These are phyloP conservation scores for Halocynthia aurantium DNA, from an alignment of 23 tunicate species.

Conservation along the genomic window DNA sequence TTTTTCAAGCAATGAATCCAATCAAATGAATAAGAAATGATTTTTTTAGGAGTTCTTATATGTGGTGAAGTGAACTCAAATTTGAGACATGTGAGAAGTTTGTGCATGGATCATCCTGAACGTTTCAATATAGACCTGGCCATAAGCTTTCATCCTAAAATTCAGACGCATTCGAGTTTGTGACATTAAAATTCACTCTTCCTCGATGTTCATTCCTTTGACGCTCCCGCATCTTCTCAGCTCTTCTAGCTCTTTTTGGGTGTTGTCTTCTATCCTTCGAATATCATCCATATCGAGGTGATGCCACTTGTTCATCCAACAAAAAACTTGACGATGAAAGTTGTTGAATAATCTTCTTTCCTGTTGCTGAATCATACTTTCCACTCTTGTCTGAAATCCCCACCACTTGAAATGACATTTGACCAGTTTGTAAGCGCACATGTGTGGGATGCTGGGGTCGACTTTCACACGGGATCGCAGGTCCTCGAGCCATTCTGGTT, in stretches of 20 bases:
- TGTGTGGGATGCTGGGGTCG: conserved; percentile 12
- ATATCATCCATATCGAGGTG: conserved; percentile 88
- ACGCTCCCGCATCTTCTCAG: conserved; percentile 49
- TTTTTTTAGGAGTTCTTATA: no score
- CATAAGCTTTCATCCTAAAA: no score
- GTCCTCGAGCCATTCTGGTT: conserved; percentile 41
- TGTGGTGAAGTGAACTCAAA: no score
- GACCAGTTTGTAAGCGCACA: conserved; percentile 96
- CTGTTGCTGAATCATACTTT: conserved; percentile 45
- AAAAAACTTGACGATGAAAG: conserved; percentile 80
- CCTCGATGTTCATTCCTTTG: conserved; percentile 51
- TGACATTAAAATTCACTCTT: not conserved
- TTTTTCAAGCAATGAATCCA: no score
- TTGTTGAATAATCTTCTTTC: conserved; percentile 62
- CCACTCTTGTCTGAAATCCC: conserved; percentile 67
- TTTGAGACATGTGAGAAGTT: no score
- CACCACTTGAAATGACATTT: conserved; percentile 76
- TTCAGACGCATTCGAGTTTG: no score
- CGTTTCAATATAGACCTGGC: no score
- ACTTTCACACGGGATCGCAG: conserved; percentile 10
- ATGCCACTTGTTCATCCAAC: conserved; percentile 94
- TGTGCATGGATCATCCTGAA: no score
- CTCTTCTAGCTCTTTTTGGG: conserved; percentile 62
- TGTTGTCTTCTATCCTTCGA: conserved; percentile 73
- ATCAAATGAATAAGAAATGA: no score